These are phyloP conservation scores for Cuculus canorus DNA, from an alignment of 2,797 vertebrate genomes.

Conservation along the genomic window DNA sequence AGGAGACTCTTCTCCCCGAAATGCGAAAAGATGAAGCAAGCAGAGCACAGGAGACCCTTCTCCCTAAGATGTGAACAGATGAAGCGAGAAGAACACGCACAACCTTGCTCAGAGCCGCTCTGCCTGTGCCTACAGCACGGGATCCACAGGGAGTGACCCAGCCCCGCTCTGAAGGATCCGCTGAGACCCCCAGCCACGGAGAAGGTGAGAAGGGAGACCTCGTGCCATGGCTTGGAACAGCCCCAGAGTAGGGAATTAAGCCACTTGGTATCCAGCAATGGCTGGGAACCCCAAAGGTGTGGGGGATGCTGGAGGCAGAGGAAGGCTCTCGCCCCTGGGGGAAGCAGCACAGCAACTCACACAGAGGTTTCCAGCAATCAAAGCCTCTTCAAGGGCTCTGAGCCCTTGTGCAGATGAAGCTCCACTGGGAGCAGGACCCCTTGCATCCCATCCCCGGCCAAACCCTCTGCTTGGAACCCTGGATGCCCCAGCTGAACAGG, in stretches of 20 bases:
- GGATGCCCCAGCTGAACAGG: background rate
- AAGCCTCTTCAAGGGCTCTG: background rate
- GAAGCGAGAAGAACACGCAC: fast-evolving
- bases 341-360: background rate
- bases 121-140: background rate
- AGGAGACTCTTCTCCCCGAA: background rate
- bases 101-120: background rate
- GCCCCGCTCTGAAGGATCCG: background rate
- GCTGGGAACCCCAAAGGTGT: background rate
- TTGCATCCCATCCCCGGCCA: background rate
- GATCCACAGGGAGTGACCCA: background rate
- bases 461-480: fast-evolving
- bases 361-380: background rate
- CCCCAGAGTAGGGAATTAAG: fast-evolving
- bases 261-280: fast-evolving
- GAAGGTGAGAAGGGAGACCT: background rate
- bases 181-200: background rate
- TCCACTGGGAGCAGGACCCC: fast-evolving
- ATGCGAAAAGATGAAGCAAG: fast-evolving
- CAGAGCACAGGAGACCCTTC: fast-evolving
- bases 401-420: background rate
- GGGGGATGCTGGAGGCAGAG: background rate
- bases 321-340: background rate
- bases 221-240: fast-evolving
- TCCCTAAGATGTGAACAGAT: fast-evolving